phyloP scores from a whole-genome alignment of 1,140 invertebrate species.

The Lepidurus couesii region DNA sequence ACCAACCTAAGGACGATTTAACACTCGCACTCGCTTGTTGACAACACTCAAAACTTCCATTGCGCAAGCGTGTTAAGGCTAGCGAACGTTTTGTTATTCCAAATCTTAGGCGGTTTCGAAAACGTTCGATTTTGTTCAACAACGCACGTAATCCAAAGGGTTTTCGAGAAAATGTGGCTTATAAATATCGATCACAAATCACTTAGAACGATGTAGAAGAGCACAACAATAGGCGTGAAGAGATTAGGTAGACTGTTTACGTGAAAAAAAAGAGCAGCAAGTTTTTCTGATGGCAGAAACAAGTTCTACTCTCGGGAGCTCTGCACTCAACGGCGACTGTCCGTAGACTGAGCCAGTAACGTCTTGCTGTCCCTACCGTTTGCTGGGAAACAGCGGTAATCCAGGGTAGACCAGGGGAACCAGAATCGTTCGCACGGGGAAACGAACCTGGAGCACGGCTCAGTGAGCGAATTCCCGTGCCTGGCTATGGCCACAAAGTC shows the following conservation, averaged over 20 bases:
- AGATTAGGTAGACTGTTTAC: too few species aligned
- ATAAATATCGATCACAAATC: too few species aligned
- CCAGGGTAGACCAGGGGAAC: background rate
- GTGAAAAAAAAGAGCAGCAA: background rate
- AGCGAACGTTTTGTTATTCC: background rate
- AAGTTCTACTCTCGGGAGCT: background rate
- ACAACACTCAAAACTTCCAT: background rate
- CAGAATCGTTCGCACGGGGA: background rate
- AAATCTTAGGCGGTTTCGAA: background rate
- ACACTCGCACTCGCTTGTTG: background rate
- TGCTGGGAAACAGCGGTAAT: background rate
- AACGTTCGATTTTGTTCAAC: too few species aligned
- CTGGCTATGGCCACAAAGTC: background rate
- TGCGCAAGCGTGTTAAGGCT: background rate
- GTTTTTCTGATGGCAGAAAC: background rate
- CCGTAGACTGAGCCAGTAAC: constrained; percentile 10
- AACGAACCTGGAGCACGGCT: background rate
- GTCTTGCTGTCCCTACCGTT: background rate
- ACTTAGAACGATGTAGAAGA: too few species aligned
- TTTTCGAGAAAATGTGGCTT: too few species aligned
- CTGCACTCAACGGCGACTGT: background rate
- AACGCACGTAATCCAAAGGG: too few species aligned
- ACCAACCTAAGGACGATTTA: background rate
- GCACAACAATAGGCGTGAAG: too few species aligned
- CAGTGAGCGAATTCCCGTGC: background rate